These are phyloP conservation scores for Todiramphus chloris DNA, from an alignment of 2,113 vertebrate genomes.

Conservation along the genomic window DNA sequence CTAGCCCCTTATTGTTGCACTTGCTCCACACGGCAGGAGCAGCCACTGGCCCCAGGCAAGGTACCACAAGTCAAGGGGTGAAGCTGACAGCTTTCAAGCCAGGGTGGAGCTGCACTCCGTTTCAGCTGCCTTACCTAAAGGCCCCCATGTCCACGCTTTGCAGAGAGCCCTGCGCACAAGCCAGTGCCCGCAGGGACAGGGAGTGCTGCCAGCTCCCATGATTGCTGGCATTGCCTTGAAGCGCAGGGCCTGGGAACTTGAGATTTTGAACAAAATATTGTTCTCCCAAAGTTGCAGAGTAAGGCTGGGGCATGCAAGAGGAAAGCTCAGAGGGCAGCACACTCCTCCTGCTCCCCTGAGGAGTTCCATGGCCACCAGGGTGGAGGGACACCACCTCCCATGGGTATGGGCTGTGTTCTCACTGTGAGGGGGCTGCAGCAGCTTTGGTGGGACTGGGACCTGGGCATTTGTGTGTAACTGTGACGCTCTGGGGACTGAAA, in stretches of 20 bases:
- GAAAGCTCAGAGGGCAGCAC: background rate
- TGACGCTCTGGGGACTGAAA: background rate
- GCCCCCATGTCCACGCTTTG: background rate
- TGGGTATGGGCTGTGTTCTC: background rate
- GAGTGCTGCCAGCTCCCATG: background rate
- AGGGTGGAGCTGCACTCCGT: background rate
- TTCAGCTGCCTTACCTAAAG: background rate
- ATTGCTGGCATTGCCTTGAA: background rate
- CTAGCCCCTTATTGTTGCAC: background rate
- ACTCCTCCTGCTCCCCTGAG: background rate
- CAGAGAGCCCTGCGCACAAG: accelerated
- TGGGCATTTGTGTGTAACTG: accelerated
- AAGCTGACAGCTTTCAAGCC: background rate
- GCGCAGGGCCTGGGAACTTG: background rate
- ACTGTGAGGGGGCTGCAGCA: background rate
- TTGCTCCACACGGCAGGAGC: background rate
- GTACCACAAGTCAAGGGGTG: background rate
- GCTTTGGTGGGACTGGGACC: background rate
- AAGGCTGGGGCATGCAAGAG: background rate
- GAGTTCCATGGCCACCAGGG: accelerated
- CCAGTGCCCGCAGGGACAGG: background rate
- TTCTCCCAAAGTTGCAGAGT: background rate
- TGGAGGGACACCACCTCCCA: background rate
- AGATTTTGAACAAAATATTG: background rate
- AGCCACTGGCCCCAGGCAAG: background rate